A percentile compares a stretch with the other conserved stretches of the same genome.
Conservation (phyloP, 92 coral and sea anemone species). For the Porites cylindrica region DNA sequence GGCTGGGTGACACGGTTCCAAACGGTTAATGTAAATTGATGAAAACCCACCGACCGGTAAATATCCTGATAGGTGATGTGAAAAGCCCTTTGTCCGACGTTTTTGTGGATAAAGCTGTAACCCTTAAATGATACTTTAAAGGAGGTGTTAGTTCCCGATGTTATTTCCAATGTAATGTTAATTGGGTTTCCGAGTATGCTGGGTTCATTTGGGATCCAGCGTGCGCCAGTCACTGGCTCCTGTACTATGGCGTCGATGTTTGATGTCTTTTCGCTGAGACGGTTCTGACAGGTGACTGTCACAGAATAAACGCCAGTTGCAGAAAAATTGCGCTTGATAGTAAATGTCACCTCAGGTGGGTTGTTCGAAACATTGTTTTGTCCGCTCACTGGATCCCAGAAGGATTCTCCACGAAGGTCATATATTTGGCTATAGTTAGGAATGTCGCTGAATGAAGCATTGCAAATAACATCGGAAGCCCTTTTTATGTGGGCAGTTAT, state of each 20-base stretch:
- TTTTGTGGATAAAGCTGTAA: conserved; percentile 6
- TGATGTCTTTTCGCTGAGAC: conserved; percentile 41
- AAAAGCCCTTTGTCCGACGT: conserved; percentile 25
- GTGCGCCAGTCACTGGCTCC: conserved; percentile 6
- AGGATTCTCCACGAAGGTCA: conserved; percentile 28
- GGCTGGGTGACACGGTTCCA: conserved; percentile 59
- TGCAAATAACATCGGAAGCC: conserved; percentile 60
- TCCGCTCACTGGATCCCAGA: conserved; percentile 22
- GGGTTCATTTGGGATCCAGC: neutral
- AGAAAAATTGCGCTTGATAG: conserved; percentile 21
- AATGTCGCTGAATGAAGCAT: conserved; percentile 18
- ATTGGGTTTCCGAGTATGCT: conserved; percentile 31
- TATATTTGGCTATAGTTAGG: conserved; percentile 3
- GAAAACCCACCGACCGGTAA: conserved; percentile 42
- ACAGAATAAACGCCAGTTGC: conserved; percentile 21
- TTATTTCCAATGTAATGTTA: conserved; percentile 35
- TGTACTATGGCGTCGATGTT: conserved; percentile 19
- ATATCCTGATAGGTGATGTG: conserved; percentile 8
- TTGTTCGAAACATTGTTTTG: neutral
- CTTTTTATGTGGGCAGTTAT: conserved; percentile 17
- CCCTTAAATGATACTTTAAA: conserved; percentile 38
- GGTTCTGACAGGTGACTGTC: conserved; percentile 34
- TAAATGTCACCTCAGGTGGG: neutral
- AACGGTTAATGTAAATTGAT: conserved; percentile 18
- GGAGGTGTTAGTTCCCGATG: conserved; percentile 60